Percentiles rank a stretch among this genome's conserved stretches.
Evolutionary conservation across 2,888 invertebrate genomes (phyloP).

Genomic region (Brachyptera putata): DNA sequence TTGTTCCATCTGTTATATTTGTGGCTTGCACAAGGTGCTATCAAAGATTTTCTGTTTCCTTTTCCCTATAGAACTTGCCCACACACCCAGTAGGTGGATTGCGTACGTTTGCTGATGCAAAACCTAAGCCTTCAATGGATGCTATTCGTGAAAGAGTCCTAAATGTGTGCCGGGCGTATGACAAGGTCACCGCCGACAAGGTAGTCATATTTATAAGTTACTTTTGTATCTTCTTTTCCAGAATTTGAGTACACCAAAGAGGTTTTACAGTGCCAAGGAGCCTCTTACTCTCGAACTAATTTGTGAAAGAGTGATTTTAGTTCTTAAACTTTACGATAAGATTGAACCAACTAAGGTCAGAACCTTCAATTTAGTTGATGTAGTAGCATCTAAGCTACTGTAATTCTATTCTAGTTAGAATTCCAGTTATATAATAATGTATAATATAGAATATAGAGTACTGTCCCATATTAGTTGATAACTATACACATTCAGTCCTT

Average conservation of each 20-base stretch:
- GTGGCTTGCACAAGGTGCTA: too few species aligned
- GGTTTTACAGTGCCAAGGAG: constrained; percentile 62
- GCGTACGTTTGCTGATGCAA: constrained; percentile 42
- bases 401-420: not conserved
- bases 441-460: not conserved
- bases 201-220: constrained; percentile 59
- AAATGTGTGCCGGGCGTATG: constrained; percentile 81
- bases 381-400: not conserved
- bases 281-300: constrained; percentile 80
- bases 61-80: constrained; percentile 26
- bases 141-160: constrained; percentile 77
- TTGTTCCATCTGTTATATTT: too few species aligned
- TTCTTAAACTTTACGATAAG: constrained; percentile 97
- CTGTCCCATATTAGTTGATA: too few species aligned
- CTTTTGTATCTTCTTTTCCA: constrained; percentile 41
- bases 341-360: constrained; percentile 88
- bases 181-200: constrained; percentile 84
- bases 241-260: constrained; percentile 40
- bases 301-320: constrained; percentile 85
- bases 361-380: constrained; percentile 23
- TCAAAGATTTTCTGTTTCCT: too few species aligned
- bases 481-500: too few species aligned
- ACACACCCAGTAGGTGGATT: constrained; percentile 24
- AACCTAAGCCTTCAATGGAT: constrained; percentile 55
- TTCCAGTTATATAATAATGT: not conserved